A percentile compares a stretch with the other conserved stretches of the same genome.
phyloP scores from a whole-genome alignment of 2,113 vertebrate genomes.

The Gila orcuttii region DNA sequence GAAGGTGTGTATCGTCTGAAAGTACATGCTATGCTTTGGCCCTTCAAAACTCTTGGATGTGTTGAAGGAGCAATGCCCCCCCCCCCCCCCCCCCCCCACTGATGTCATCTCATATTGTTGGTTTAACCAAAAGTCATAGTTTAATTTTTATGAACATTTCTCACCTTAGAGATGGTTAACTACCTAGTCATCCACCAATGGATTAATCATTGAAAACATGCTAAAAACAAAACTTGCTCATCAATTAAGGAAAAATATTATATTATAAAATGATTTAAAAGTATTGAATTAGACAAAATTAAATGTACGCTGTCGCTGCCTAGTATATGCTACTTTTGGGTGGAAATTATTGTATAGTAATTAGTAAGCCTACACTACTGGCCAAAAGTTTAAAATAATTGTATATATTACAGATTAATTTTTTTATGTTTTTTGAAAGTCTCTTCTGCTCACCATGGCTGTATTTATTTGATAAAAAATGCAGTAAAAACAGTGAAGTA shows the following conservation, averaged over 20 bases:
- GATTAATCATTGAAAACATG: background rate
- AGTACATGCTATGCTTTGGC: background rate
- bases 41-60: background rate
- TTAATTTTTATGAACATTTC: background rate
- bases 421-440: background rate
- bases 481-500: background rate
- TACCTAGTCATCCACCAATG: too few species aligned
- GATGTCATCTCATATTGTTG: too few species aligned
- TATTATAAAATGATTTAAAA: too few species aligned
- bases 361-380: background rate
- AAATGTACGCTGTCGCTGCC: background rate
- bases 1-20: slow-evolving; percentile 70
- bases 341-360: background rate
- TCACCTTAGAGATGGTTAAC: background rate
- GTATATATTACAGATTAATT: too few species aligned
- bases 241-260: too few species aligned
- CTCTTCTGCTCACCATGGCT: background rate
- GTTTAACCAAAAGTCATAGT: background rate
- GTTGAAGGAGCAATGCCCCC: background rate
- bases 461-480: background rate
- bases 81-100: background rate
- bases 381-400: background rate
- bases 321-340: background rate
- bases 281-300: background rate
- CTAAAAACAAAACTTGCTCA: too few species aligned